phyloP scores from a whole-genome alignment of 2,888 invertebrate genomes.

The Lasioglossum figueresi region DNA sequence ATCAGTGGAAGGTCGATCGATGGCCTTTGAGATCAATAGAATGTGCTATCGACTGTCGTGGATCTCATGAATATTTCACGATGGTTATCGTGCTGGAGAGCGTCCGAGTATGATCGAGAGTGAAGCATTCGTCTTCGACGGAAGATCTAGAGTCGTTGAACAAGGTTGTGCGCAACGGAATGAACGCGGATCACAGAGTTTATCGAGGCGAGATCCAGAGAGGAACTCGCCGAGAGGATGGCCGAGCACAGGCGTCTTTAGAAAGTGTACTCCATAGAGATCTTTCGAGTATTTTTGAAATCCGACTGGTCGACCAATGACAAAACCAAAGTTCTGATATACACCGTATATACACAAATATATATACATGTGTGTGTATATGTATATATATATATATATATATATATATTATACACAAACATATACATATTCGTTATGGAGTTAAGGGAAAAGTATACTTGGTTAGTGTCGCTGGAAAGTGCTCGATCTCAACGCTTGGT shows the following conservation, averaged over 20 bases:
- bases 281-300: conserved; percentile 70
- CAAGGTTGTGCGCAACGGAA: conserved; percentile 62
- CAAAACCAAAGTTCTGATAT: conserved; percentile 73
- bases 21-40: not conserved
- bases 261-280: conserved; percentile 44
- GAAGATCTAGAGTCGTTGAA: conserved; percentile 19
- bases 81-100: not conserved
- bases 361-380: too few species aligned
- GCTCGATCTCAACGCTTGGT: not conserved
- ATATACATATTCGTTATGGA: conserved; percentile 55
- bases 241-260: conserved; percentile 16
- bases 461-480: not conserved
- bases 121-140: not conserved
- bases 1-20: not conserved
- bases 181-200: conserved; percentile 42
- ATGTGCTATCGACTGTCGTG: not conserved
- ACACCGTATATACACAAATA: conserved; percentile 56
- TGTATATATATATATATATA: conserved; percentile 54
- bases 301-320: conserved; percentile 67
- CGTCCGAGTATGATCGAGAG: not conserved
- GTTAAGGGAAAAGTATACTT: conserved; percentile 41
- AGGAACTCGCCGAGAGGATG: not conserved
- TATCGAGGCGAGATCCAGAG: conserved; percentile 17
- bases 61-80: not conserved
- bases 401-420: conserved; percentile 46